Conservation (phyloP, 2,797 vertebrate species). For the Taenioides sp. region DNA sequence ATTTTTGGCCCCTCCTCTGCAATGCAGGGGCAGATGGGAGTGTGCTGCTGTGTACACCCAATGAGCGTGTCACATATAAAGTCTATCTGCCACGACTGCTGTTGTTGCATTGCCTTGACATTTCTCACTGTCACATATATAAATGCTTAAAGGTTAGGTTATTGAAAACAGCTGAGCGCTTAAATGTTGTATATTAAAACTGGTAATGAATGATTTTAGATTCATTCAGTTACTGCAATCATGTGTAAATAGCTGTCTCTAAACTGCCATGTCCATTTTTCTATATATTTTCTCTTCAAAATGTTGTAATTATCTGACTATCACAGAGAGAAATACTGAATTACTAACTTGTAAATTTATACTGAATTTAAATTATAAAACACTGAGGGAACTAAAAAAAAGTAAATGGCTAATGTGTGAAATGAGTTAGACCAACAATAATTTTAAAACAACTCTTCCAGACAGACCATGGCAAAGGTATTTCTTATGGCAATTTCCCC, state of each 20-base stretch:
- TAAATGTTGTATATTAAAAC: neutral
- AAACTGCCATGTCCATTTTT: neutral
- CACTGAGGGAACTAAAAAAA: neutral
- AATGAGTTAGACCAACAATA: neutral
- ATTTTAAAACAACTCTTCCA: neutral
- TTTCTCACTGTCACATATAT: constrained; percentile 1
- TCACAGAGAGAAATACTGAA: neutral
- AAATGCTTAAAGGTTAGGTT: constrained; percentile 2
- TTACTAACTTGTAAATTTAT: neutral
- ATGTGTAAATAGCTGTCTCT: neutral
- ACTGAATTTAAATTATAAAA: neutral
- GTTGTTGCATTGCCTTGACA: constrained; percentile 5
- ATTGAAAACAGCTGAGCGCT: neutral
- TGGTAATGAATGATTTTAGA: neutral
- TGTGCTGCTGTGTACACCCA: constrained; percentile 16
- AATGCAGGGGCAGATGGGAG: constrained; percentile 43
- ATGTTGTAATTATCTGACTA: neutral
- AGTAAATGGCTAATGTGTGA: neutral
- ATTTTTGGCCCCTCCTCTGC: constrained; percentile 57
- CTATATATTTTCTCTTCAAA: neutral
- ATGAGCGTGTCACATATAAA: constrained; percentile 21
- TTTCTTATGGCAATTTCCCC: neutral
- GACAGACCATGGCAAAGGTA: neutral
- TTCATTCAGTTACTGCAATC: neutral
- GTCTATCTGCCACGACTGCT: neutral